Evolutionary conservation across 2,888 invertebrate genomes (phyloP).

Genomic region (Lasioglossum marginatum): DNA sequence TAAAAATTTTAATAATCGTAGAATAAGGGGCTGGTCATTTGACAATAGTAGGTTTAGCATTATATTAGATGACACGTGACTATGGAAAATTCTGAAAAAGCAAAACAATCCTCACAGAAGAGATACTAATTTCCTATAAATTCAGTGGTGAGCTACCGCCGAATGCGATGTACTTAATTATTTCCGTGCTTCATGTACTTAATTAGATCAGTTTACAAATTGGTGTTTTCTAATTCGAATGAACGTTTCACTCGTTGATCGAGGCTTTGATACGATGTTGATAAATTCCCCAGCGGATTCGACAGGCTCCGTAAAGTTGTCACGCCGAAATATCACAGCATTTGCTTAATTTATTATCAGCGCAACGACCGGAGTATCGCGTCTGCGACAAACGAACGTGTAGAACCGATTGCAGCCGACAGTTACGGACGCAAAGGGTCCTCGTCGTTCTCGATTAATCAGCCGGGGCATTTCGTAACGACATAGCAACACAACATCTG

Average conservation of each 20-base stretch:
- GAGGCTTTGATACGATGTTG: too few species aligned
- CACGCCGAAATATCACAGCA: neutral
- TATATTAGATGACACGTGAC: neutral
- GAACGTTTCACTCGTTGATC: neutral
- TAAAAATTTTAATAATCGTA: too few species aligned
- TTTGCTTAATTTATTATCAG: conserved; percentile 47
- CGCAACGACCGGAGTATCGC: conserved; percentile 34
- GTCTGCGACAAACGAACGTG: conserved; percentile 57
- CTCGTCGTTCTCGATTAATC: conserved; percentile 79
- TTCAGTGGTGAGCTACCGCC: too few species aligned
- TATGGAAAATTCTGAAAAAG: neutral
- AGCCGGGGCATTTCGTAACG: conserved; percentile 78
- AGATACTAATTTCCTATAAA: neutral
- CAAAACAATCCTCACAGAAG: neutral
- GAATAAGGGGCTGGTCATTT: too few species aligned
- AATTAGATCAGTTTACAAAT: neutral
- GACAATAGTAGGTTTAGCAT: too few species aligned
- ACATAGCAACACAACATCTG: conserved; percentile 76
- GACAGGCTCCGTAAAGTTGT: neutral
- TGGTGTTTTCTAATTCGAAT: neutral
- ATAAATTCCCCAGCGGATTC: neutral
- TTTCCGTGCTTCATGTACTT: neutral
- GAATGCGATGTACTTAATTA: neutral
- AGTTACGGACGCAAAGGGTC: conserved; percentile 78
- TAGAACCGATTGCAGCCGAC: conserved; percentile 76